A percentile compares a stretch with the other conserved stretches of the same genome.
phyloP scores from a whole-genome alignment of 1,140 invertebrate genomes.

The Monomorium pharaonis region DNA sequence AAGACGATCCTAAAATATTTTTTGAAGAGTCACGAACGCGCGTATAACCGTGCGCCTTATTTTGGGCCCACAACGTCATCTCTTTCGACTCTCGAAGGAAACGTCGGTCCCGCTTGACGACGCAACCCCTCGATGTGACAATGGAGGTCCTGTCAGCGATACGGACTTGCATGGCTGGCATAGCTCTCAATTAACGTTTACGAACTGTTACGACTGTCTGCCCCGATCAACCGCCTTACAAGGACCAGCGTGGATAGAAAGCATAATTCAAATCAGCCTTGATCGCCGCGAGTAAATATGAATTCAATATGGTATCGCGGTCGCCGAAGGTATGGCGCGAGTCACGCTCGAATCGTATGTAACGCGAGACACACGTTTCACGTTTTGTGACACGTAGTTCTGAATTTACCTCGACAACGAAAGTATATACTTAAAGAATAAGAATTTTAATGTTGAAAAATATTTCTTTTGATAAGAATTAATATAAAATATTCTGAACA shows the following conservation, averaged over 20 bases:
- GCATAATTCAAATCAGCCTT: constrained; percentile 52
- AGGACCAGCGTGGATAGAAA: constrained; percentile 47
- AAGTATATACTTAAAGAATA: neutral
- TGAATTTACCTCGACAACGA: neutral
- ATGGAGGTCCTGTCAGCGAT: constrained; percentile 77
- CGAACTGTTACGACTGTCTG: constrained; percentile 63
- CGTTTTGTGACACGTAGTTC: constrained; percentile 20
- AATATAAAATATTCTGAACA: neutral
- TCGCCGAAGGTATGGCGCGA: constrained; percentile 61
- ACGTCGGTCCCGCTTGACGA: constrained; percentile 53
- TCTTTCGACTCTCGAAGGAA: constrained; percentile 56
- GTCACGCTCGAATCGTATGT: constrained; percentile 71
- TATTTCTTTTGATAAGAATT: neutral
- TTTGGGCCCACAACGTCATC: constrained; percentile 59
- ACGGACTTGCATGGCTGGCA: constrained; percentile 72
- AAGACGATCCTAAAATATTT: constrained; percentile 40
- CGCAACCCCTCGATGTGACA: constrained; percentile 68
- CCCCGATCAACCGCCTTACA: constrained; percentile 60
- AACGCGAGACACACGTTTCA: constrained; percentile 66
- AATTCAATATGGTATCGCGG: constrained; percentile 70
- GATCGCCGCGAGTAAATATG: constrained; percentile 65
- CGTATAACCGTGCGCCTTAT: constrained; percentile 28
- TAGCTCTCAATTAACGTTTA: constrained; percentile 77
- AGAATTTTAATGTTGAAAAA: neutral
- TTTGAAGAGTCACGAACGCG: constrained; percentile 50